Evolutionary conservation across 2,797 vertebrate species (phyloP).

Genomic region (Scolopax bukidnonensis): DNA sequence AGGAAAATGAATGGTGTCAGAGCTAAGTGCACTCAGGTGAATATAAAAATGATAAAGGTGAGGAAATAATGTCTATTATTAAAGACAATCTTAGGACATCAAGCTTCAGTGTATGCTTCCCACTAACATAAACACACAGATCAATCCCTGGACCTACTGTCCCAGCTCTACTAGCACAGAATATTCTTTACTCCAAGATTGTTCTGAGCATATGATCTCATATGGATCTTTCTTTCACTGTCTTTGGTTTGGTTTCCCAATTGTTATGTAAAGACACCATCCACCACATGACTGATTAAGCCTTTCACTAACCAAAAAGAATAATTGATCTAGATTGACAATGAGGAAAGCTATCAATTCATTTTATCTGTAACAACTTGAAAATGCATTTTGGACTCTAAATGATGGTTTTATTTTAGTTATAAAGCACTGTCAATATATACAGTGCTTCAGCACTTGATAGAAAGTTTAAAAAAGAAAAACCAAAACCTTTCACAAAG

Average conservation of each 20-base stretch:
- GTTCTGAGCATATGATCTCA: not conserved
- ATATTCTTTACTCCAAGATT: not conserved
- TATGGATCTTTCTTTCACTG: not conserved
- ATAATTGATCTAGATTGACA: not conserved
- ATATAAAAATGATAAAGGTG: not conserved
- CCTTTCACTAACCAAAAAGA: not conserved
- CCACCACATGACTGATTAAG: not conserved
- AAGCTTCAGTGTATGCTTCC: not conserved
- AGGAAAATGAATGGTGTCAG: not conserved
- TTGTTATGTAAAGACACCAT: not conserved
- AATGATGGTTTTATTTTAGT: not conserved
- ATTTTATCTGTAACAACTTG: not conserved
- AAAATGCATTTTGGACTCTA: not conserved
- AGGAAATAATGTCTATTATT: not conserved
- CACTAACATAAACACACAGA: not conserved
- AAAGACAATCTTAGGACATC: not conserved
- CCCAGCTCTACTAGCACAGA: not conserved
- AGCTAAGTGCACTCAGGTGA: not conserved
- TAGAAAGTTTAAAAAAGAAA: not conserved
- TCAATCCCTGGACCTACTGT: not conserved
- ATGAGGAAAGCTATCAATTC: not conserved
- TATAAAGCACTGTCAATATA: not conserved
- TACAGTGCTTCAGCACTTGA: not conserved
- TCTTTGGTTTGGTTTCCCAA: not conserved
- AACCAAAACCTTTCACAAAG: not conserved